Evolutionary conservation across 2,113 vertebrate species (phyloP).

Genomic region (Thermophis baileyi): DNA sequence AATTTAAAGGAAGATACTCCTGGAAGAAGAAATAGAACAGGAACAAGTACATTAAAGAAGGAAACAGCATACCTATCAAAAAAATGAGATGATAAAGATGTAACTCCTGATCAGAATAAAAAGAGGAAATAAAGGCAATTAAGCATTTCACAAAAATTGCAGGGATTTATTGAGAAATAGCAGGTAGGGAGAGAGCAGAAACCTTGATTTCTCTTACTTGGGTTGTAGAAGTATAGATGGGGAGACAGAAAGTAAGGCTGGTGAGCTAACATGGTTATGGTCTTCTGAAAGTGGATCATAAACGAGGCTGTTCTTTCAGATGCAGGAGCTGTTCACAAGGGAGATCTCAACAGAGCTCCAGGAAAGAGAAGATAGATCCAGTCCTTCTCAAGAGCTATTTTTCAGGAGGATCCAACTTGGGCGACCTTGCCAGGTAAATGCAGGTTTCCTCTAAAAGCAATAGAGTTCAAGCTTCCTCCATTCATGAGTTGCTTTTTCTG

Average conservation of each 20-base stretch:
- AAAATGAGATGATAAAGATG: background rate
- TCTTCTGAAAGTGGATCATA: background rate
- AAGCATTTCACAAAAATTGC: background rate
- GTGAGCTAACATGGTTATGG: background rate
- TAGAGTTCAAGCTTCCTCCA: background rate
- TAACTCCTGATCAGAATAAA: background rate
- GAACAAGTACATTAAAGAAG: background rate
- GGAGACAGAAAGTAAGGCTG: background rate
- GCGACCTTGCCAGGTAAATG: background rate
- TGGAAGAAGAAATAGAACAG: background rate
- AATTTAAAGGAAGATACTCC: background rate
- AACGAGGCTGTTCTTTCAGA: background rate
- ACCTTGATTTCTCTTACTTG: too few species aligned
- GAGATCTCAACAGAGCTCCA: background rate
- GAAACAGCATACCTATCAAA: background rate
- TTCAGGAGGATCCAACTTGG: background rate
- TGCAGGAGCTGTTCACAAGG: background rate
- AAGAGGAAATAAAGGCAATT: background rate
- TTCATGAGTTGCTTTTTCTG: background rate
- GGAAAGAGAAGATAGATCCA: background rate
- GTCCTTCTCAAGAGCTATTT: background rate
- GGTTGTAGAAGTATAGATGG: background rate
- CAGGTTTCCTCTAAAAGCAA: background rate
- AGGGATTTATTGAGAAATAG: background rate
- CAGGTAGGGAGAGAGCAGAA: background rate